A percentile compares a stretch with the other conserved stretches of the same genome.
Conservation (phyloP, 2,797 vertebrate genomes). For the Karalla daura region DNA sequence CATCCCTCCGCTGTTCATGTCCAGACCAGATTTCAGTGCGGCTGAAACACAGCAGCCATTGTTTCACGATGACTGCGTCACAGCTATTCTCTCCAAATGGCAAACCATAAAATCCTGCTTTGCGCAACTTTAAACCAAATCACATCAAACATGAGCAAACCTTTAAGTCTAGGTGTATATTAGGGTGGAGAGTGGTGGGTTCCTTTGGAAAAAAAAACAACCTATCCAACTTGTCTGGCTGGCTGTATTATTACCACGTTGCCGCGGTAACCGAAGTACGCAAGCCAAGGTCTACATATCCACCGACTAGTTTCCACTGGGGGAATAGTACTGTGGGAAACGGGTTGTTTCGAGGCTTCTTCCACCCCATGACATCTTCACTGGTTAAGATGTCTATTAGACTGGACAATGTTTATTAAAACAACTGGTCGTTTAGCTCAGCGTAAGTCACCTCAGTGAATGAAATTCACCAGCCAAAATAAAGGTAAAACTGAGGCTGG, state of each 20-base stretch:
- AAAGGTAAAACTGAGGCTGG: conserved; percentile 14
- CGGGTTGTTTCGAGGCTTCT: conserved; percentile 41
- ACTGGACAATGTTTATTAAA: conserved; percentile 26
- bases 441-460: conserved; percentile 7
- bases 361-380: conserved; percentile 39
- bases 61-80: conserved; percentile 20
- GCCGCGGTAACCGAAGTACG: conserved; percentile 40
- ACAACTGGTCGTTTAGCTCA: conserved; percentile 25
- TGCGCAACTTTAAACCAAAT: conserved; percentile 59
- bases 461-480: conserved; percentile 20
- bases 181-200: conserved; percentile 18
- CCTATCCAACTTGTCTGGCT: conserved; percentile 13
- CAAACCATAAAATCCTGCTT: conserved; percentile 44
- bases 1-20: background rate
- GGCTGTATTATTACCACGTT: conserved; percentile 46
- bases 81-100: conserved; percentile 38
- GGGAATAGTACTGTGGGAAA: conserved; percentile 45
- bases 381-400: background rate
- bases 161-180: conserved; percentile 29
- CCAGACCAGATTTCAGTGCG: background rate
- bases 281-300: conserved; percentile 31
- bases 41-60: conserved; percentile 53
- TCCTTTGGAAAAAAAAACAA: conserved; percentile 55
- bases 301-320: conserved; percentile 44
- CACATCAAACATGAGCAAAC: conserved; percentile 58